phyloP scores from a whole-genome alignment of 2,113 vertebrate species.

The Cinclus cinclus region DNA sequence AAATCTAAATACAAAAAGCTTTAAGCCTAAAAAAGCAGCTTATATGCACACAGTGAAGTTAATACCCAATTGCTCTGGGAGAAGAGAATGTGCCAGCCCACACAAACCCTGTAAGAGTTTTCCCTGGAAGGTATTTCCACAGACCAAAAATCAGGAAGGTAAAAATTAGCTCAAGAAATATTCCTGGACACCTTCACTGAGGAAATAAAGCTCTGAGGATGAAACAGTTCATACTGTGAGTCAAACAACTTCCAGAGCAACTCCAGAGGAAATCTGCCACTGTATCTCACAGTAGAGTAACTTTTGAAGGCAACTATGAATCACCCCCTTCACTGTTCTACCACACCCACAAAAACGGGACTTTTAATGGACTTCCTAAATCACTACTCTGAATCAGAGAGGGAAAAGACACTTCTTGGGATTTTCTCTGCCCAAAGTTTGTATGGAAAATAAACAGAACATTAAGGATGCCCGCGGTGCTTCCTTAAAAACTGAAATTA shows the following conservation, averaged over 20 bases:
- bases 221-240: neutral
- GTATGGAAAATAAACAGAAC: neutral
- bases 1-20: neutral
- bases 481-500: neutral
- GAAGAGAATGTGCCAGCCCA: neutral
- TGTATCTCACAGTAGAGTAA: neutral
- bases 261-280: neutral
- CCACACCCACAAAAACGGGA: neutral
- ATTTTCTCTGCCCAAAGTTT: neutral
- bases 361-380: neutral
- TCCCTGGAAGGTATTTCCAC: neutral
- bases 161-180: neutral
- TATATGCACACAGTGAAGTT: neutral
- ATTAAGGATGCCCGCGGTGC: no score
- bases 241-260: neutral
- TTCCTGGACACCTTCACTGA: neutral
- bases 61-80: neutral
- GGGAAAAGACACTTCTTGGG: neutral
- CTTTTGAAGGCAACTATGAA: neutral
- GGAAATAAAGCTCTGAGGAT: neutral
- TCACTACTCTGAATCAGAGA: neutral
- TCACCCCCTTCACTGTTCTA: constrained; percentile 4
- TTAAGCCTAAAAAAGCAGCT: neutral
- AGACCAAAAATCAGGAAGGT: neutral
- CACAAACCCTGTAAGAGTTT: no score